These are phyloP conservation scores for Huso huso DNA, from an alignment of 2,797 vertebrate species.

Conservation along the genomic window DNA sequence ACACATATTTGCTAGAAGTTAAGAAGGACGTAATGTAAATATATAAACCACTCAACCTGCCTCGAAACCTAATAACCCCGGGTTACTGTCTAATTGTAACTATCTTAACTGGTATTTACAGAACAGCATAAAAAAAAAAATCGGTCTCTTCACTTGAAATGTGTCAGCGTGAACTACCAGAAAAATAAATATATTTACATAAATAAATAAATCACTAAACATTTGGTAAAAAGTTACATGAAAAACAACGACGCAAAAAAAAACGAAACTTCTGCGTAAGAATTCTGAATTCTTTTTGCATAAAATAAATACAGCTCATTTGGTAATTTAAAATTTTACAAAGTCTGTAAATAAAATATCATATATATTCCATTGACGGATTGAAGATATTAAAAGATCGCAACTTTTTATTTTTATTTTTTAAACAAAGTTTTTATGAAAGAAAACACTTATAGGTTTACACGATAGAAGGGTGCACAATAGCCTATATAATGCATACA, in stretches of 20 bases:
- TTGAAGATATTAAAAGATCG: constrained; percentile 29
- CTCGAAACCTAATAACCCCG: constrained; percentile 21
- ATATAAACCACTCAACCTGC: constrained; percentile 20
- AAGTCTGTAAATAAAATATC: constrained; percentile 34
- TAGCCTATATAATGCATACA: constrained; percentile 14
- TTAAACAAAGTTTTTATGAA: constrained; percentile 33
- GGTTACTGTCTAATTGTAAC: constrained; percentile 31
- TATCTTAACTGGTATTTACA: constrained; percentile 55
- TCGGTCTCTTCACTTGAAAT: constrained; percentile 26
- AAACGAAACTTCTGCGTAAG: too few relatives aligned
- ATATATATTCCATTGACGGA: constrained; percentile 26
- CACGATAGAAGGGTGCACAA: constrained; percentile 19
- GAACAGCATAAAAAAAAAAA: constrained; percentile 44
- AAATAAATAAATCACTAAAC: constrained; percentile 26
- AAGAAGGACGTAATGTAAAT: constrained; percentile 4
- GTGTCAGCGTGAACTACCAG: constrained; percentile 26
- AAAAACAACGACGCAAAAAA: neutral
- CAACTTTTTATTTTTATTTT: constrained; percentile 19
- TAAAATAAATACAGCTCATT: constrained; percentile 44
- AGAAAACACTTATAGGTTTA: constrained; percentile 19
- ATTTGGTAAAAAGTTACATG: constrained; percentile 20
- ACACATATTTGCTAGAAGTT: neutral
- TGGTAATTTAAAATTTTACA: constrained; percentile 37
- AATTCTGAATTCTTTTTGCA: constrained; percentile 22
- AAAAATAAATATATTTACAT: constrained; percentile 26